Evolutionary conservation across 35 echinoderm and acorn worm genomes (phyloP), one percentile per base, ranked within the genome.

Genomic region (Strongylocentrotus purpuratus): DNA sequence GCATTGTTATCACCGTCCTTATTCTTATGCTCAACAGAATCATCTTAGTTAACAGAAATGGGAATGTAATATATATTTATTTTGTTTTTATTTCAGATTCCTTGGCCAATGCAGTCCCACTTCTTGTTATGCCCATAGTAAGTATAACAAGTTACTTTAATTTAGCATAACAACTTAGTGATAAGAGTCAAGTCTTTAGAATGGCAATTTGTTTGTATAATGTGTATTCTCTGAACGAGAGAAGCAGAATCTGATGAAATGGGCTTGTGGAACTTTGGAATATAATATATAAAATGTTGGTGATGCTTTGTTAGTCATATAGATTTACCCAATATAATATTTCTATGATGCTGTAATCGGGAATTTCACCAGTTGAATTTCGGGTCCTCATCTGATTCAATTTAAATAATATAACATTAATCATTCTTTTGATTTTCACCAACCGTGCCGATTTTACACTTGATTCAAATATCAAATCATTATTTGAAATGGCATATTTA

Each of bases 91-190:
- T 94, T 94, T 48, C 95, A 96, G 95, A 86, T 86, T 32, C 46
- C 31, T 25, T 96, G 2, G 86, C 92, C 86, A 94, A 96, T 87
- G 93, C 95, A 22, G 86, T 65, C 47, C 95, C 95, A 25, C 32
- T 96, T 32, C 10, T 96, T 46, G 92, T 94, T 4, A 96, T 93
- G 71, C 85, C 94, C 48, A 85, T 96, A 48, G 95, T 96, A 89
- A 94, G 95, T 96, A 33, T 78, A 78, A 28, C 6, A 28, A 78
- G 8, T 15, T 18, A 78, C 5, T 28, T 41, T 41, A 41, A 41
- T 41, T 41, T 41, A 41, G 35, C 35, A 41, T 41, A 41, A 41
- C 35, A 41, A 41, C 18, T 28, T n/a, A 22, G 20, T 28, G 28
- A 78, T 78, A 15, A 78, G 22, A 78, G n/a, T 28, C 20, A 71